Base-by-base conservation (phyloP, 2,797 vertebrate species). In the Dallia pectoralis region DNA sequence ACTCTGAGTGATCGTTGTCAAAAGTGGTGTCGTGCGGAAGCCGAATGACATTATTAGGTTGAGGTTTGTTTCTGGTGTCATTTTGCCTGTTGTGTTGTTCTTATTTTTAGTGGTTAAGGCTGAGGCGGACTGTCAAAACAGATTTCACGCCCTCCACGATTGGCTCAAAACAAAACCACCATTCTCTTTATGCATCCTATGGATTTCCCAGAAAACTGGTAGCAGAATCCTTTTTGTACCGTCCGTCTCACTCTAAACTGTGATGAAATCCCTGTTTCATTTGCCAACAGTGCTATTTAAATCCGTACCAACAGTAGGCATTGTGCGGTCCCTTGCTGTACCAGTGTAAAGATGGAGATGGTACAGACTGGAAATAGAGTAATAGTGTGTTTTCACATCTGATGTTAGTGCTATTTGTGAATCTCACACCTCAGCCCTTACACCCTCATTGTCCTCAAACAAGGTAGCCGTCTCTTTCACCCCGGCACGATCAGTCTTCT, bases 1-100 rank as follows among this genome's bases (percentile, higher is more conserved):
- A 59, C 36, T 2, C n/a, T 27, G 40, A 63, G 70, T 71, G 18
- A 44, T 59, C 63, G 33, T 27, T 44, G 70, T 29, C 53, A 71
- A 25, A 63, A 29, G 56, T 64, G 56, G 32, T 44, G 25, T 29
- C 48, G 70, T 71, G 47, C 48, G 36, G 27, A 64, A 64, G 62
- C 18, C 18, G 62, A 29, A 64, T 33, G 14, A 64, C 6, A 30
- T 18, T 29, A 32, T 32, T 32, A 18, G 3, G 27, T 64, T 32
- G 29, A 63, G 27, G 30, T 6, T 33, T 64, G 15, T 18, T 64
- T 5, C 62, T 64, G 62, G 15, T 33, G 62, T 30, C 18, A 30
- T 30, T 64, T 32, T 12, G 15, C 62, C 62, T 64, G 15, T 7
- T 64, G 62, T 64, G 32, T 64, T 64, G 27, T 19, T 64, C 30